A percentile compares a stretch with the other conserved stretches of the same genome.
phyloP scores from a whole-genome alignment of 1,140 invertebrate genomes.

The Caenorhabditis remanei region DNA sequence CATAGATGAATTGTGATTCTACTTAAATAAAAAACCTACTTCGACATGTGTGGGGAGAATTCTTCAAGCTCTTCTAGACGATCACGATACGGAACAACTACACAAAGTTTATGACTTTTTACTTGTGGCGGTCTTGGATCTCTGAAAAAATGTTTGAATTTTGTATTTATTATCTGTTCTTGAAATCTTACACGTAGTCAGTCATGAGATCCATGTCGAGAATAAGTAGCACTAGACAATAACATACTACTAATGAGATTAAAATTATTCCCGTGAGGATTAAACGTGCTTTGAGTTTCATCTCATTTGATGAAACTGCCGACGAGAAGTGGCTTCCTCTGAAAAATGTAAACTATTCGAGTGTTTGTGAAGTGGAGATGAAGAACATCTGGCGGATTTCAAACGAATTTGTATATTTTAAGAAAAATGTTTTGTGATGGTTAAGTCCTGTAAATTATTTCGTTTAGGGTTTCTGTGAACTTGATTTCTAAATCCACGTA shows the following conservation, averaged over 20 bases:
- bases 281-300: conserved; percentile 38
- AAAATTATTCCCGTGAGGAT: conserved; percentile 8
- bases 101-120: conserved; percentile 81
- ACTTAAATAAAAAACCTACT: neutral
- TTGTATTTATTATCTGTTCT: neutral
- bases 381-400: conserved; percentile 21
- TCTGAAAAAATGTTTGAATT: neutral
- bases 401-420: neutral
- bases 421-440: no score
- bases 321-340: conserved; percentile 27
- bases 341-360: neutral
- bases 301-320: neutral
- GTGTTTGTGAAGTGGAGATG: conserved; percentile 17
- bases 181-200: neutral
- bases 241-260: neutral
- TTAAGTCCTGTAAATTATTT: no score
- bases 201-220: conserved; percentile 37
- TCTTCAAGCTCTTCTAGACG: conserved; percentile 92
- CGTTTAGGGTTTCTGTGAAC: no score
- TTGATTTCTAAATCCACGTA: no score
- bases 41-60: conserved; percentile 86
- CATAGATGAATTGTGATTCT: neutral
- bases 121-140: conserved; percentile 12
- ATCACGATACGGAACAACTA: conserved; percentile 93
- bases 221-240: neutral